Base-by-base conservation (phyloP, 1,140 invertebrate species). In the Pygmarrhopalites habei region DNA sequence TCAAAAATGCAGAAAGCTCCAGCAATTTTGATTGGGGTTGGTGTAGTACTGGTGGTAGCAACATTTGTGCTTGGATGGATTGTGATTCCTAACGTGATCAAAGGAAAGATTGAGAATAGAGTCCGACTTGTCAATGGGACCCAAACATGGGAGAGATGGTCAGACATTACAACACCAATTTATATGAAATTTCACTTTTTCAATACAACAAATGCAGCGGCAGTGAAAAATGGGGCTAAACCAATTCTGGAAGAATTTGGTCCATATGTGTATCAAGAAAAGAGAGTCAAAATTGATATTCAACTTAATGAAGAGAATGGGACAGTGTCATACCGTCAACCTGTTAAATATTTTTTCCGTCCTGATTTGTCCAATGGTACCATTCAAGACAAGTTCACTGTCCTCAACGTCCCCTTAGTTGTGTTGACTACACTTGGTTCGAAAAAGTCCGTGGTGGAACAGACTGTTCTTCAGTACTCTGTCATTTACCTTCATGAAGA, bases 181-280 rank as follows among this genome's bases (percentile, higher is more conserved):
- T 47, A 19, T 12, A 30, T 62, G n/a, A 59, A 32, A 7, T 17
- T 66, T 55, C 92, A 88, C 68, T 72, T 95, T n/a, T 95, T 91
- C 74, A 90, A 94, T 72, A 80, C 92, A 2, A 88, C 86, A 1
- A 95, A 95, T 79, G 79, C 83, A 0, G 78, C 82, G 0, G 88
- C 87, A 55, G 82, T 94, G 1, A 74, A 82, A 60, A 77, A 82
- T 26, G 90, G 90, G 0, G 82, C 72, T 0, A 85, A 86, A 58
- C 79, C 80, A 14, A 68, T 62, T 14, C 55, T 83, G 2, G 26
- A 69, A 59, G 76, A 83, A 74, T 71, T 76, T 43, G 82, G 81
- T 19, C 81, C 81, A 2, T 83, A 80, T 69, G 75, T 75, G 15
- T 82, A 80, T 73, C 58, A 19, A 19, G 55, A 51, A 30, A 61